These are phyloP conservation scores for Neoseiulus cucumeris DNA, from an alignment of 1,140 invertebrate species.

Conservation along the genomic window DNA sequence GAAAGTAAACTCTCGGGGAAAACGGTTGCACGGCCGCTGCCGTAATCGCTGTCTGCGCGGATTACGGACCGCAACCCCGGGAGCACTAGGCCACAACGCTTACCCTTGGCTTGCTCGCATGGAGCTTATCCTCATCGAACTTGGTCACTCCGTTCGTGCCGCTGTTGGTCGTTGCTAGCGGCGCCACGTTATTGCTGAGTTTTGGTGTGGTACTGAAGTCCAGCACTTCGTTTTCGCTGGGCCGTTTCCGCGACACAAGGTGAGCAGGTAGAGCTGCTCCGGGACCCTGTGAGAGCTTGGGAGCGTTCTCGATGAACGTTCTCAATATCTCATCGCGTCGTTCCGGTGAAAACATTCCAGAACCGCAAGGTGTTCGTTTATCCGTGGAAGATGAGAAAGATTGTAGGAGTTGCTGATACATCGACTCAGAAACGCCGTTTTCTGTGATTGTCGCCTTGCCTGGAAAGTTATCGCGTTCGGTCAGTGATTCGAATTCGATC, in stretches of 20 bases:
- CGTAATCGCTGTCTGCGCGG: too few species aligned
- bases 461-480: too few species aligned
- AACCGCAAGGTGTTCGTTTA: neutral
- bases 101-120: neutral
- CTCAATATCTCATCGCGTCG: slow-evolving; percentile 11
- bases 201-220: neutral
- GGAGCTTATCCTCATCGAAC: slow-evolving; percentile 8
- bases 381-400: neutral
- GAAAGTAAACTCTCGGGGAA: neutral
- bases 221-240: neutral
- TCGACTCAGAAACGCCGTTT: neutral
- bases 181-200: neutral
- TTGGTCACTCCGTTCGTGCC: neutral
- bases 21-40: neutral
- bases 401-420: neutral
- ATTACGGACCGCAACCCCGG: slow-evolving; percentile 2
- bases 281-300: slow-evolving; percentile 1
- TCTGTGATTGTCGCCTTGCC: neutral
- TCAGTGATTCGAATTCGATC: too few species aligned
- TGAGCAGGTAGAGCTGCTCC: neutral
- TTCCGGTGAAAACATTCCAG: neutral
- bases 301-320: slow-evolving; percentile 12
- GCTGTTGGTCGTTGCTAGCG: neutral
- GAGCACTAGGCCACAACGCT: neutral
- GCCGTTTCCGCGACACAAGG: neutral